phyloP scores from a whole-genome alignment of 2,888 invertebrate species.

The Pherbina coryleti region DNA sequence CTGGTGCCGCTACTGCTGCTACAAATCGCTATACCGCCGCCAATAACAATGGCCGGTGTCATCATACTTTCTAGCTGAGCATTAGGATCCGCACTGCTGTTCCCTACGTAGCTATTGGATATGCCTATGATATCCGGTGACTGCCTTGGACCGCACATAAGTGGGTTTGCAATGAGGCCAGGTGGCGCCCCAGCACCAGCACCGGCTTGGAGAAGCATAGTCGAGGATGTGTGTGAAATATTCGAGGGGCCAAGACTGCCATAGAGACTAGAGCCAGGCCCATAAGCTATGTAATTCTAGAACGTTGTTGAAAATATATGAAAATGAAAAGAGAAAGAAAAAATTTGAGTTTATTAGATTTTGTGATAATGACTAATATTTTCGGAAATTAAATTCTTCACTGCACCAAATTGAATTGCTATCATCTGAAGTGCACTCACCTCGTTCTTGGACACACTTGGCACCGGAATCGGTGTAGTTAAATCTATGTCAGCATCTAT shows the following conservation, averaged over 20 bases:
- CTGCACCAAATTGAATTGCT: constrained; percentile 14
- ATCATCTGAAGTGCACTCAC: constrained; percentile 54
- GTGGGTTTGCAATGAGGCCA: constrained; percentile 47
- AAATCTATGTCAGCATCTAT: constrained; percentile 81
- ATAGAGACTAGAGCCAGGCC: constrained; percentile 64
- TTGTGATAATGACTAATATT: constrained; percentile 19
- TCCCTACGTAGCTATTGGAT: constrained; percentile 47
- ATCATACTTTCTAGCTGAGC: constrained; percentile 52
- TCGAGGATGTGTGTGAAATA: constrained; percentile 59
- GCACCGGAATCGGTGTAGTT: constrained; percentile 72
- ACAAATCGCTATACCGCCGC: constrained; percentile 50
- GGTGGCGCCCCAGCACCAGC: constrained; percentile 41
- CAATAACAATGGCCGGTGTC: constrained; percentile 61
- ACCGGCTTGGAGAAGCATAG: constrained; percentile 54
- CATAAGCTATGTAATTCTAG: constrained; percentile 67
- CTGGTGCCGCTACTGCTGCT: constrained; percentile 50
- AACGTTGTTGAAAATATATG: neutral
- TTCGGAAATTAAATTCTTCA: too few species aligned
- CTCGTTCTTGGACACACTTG: constrained; percentile 69
- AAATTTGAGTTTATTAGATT: neutral
- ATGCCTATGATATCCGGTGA: constrained; percentile 68
- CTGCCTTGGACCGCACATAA: constrained; percentile 59
- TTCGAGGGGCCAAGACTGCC: constrained; percentile 62
- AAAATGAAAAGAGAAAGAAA: constrained; percentile 20
- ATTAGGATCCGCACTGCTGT: constrained; percentile 45